Base-by-base conservation (phyloP, 2,113 vertebrate genomes). In the Xerus inauris region DNA sequence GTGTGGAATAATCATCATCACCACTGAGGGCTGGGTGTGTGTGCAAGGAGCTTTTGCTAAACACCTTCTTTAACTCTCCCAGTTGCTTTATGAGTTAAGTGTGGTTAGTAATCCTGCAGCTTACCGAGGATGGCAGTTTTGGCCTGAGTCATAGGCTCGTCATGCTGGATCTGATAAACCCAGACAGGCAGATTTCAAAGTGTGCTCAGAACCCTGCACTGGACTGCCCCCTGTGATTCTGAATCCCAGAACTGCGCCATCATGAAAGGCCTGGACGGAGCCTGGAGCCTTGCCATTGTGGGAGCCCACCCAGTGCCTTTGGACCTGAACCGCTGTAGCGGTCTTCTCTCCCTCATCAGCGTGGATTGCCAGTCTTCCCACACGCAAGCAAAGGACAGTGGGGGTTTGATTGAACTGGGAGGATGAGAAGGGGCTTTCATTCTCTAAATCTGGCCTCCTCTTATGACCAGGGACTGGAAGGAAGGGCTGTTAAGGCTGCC, bases 301-400 rank as follows among this genome's bases (percentile, higher is more conserved):
- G 59, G 24, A 62, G 59, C 59, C 59, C 9, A 62, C 22, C 20
- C 59, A 28, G 24, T 62, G 26, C 24, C 57, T 59, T 59, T 26
- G 75, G 8, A 2, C 64, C 26, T 73, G 32, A 35, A n/a, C 67
- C 14, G 7, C 62, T 28, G 54, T 40, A 35, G 42, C 30, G 2
- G 0, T 59, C 47, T 24, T 0, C 26, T 42, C 4, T n/a, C 57
- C 24, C 10, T 35, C 13, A 10, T 10, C 45, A 6, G 0, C 4
- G 0, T 3, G 65, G 75, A 45, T 19, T n/a, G 59, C 59, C 59
- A 62, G 59, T 62, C 59, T 62, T 28, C 59, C 28, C 24, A 1
- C 0, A 20, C n/a, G 87, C n/a, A 30, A 81, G 72, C 26, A 57
- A 42, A 65, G 0, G 20, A 47, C 75, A 32, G 47, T n/a, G 57